phyloP scores from a whole-genome alignment of 2,113 vertebrate species.

The Rhabdomys dilectus region DNA sequence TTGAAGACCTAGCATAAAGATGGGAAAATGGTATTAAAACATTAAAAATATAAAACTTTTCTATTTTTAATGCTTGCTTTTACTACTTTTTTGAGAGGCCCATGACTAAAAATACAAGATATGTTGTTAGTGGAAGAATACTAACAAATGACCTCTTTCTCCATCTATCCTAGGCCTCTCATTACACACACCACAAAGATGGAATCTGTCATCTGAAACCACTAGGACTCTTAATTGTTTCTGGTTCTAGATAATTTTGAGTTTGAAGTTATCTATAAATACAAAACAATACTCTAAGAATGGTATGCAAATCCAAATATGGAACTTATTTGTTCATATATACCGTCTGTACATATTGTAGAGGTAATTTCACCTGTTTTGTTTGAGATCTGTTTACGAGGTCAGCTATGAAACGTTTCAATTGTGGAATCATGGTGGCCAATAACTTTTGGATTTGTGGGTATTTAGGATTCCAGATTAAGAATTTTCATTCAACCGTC shows the following conservation, averaged over 20 bases:
- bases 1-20: conserved; percentile 84
- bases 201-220: neutral
- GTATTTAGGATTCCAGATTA: neutral
- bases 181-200: neutral
- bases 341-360: neutral
- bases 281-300: neutral
- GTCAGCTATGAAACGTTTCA: neutral
- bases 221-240: neutral
- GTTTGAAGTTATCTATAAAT: neutral
- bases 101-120: conserved; percentile 4
- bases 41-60: neutral
- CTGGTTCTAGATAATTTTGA: neutral
- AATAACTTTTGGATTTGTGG: neutral
- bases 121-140: neutral
- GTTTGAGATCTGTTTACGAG: neutral
- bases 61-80: conserved; percentile 18
- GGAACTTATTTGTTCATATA: neutral
- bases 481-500: neutral
- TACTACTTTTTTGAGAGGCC: neutral
- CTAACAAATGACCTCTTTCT: neutral
- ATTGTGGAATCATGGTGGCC: neutral
- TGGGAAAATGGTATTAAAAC: conserved; percentile 1
- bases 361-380: neutral
- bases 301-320: neutral
- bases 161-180: too few species aligned